Base-by-base conservation (phyloP, 2,113 vertebrate species). In the Campylomormyrus numenius region DNA sequence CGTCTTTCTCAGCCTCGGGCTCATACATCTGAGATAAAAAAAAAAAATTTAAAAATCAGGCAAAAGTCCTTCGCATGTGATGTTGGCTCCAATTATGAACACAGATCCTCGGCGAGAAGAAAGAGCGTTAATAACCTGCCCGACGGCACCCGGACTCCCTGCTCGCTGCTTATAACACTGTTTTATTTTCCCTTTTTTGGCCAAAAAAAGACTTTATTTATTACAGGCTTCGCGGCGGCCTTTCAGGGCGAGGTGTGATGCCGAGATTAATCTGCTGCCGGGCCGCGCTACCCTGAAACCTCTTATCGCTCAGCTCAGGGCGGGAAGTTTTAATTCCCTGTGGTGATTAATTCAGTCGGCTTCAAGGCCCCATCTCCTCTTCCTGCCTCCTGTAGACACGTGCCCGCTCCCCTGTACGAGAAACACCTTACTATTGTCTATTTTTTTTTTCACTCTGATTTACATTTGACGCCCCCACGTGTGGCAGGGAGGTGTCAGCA, bases 401-500 rank as follows among this genome's bases (percentile, higher is more conserved):
- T 35, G 27, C 48, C 42, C 3, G 6, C 27, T 52, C 80, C 88
- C 31, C 85, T 91, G 2, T 89, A 90, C 83, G 7, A 35, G 48
- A 86, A 89, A 52, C 80, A 42, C 88, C 89, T 89, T 4, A 74
- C 91, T 53, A 13, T 92, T 92, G 45, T 85, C 39, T 17, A 80
- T 90, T 88, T 53, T 80, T 89, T 58, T 80, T 21, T 92, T 88
- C 21, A 58, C 88, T 89, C 91, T 89, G 70, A 91, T 91, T 92
- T 92, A 91, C 92, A 11, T 93, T 31, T 90, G 88, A 42, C 35
- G 15, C 74, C 74, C 42, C 53, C 93, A 93, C 91, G 90, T 77
- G 80, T 92, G 90, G 88, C 92, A 80, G 13, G 91, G 66, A 93
- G 93, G 93, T 91, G 92, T 92, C 90, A 91, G 92, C 91, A 91